Evolutionary conservation across 1,140 invertebrate genomes (phyloP).

Genomic region (Whitmania pigra): DNA sequence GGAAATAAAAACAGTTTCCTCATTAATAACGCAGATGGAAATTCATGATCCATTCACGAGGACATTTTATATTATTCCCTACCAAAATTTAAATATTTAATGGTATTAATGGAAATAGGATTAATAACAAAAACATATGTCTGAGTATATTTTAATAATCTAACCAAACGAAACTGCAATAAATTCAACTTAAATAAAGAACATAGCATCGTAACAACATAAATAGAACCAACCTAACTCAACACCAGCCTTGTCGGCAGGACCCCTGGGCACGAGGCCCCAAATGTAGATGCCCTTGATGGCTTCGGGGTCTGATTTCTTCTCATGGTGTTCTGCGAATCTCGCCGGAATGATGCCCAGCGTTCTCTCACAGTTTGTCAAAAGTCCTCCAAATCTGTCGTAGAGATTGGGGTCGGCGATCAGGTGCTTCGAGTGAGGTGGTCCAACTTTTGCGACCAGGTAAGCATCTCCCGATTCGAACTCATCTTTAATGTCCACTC

Average conservation of each 20-base stretch:
- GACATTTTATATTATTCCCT: not conserved
- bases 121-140: not conserved
- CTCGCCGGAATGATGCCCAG: not conserved
- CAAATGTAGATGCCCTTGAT: not conserved
- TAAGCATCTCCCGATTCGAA: not conserved
- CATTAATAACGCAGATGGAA: not conserved
- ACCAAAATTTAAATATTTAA: not conserved
- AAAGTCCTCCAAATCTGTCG: constrained; percentile 7
- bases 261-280: constrained; percentile 2
- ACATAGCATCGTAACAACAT: not conserved
- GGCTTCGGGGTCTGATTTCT: not conserved
- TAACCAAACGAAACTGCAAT: too few relatives aligned
- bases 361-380: not conserved
- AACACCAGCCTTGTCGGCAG: not conserved
- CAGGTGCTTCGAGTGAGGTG: not conserved
- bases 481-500: not conserved
- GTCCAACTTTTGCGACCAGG: not conserved
- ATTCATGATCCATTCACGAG: not conserved
- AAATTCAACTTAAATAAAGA: too few relatives aligned
- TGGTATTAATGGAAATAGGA: not conserved
- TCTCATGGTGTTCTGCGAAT: not conserved
- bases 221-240: not conserved
- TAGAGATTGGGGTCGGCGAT: not conserved
- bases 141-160: too few relatives aligned
- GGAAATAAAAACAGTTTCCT: not conserved